Base-by-base conservation (phyloP, 2,113 vertebrate genomes). In the Lipotes vexillifer region DNA sequence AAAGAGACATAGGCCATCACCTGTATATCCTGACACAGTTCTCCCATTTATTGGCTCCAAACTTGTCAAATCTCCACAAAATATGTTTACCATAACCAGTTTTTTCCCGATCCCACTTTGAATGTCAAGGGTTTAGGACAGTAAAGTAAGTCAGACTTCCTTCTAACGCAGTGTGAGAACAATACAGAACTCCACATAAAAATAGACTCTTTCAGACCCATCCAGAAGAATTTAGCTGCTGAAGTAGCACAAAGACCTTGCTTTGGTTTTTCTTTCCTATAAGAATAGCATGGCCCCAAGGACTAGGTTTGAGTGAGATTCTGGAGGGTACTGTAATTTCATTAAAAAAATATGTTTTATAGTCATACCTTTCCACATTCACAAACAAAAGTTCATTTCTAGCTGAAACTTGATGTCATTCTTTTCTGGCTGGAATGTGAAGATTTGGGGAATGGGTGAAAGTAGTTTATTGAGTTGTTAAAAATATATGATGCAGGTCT, bases 401-500 rank as follows among this genome's bases (percentile, higher is more conserved):
- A 95, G 75, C 84, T 88, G 71, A 96, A 97, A 93, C 49, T 86
- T 96, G 65, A 90, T 97, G 75, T 52, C 88, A 93, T 90, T 97
- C 72, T 96, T 96, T 97, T 89, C 85, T 87, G 29, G 59, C 61
- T 83, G 33, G 72, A 96, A 96, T 63, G 57, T 91, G 78, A 97
- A 97, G 61, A 92, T 97, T 93, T 96, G 46, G 82, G 25, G 88
- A 97, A 96, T 75, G 33, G 77, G 78, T 96, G 63, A 97, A 96
- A 93, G 61, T 97, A 97, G 97, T 97, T 69, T 97, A 97, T 92
- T 98, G 92, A 97, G 93, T 97, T 97, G 72, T 97, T 97, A 95
- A 97, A 97, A 97, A 97, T 97, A 97, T 97, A 97, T 96, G 95
- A 96, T 94, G 46, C 91, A 95, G 57, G 68, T 97, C 93, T 97